phyloP scores from a whole-genome alignment of 2,113 vertebrate species.

The Ctenomys sociabilis region DNA sequence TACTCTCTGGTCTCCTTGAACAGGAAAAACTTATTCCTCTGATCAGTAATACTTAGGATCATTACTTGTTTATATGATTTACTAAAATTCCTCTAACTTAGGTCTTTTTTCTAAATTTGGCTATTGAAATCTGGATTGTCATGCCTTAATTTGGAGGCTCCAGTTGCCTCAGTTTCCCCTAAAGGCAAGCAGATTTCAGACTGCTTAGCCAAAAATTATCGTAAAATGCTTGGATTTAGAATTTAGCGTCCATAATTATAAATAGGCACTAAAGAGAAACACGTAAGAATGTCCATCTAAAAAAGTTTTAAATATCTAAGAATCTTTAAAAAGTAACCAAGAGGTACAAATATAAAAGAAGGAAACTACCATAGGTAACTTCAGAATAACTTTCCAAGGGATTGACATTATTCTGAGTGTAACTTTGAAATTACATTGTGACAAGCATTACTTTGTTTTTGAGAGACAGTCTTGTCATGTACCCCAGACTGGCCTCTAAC shows the following conservation, averaged over 20 bases:
- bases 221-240: not conserved
- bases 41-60: not conserved
- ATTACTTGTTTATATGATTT: not conserved
- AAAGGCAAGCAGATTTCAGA: not conserved
- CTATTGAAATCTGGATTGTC: not conserved
- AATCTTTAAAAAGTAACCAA: not conserved
- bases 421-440: not conserved
- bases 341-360: not conserved
- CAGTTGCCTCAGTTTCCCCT: not conserved
- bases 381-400: not conserved
- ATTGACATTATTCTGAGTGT: not conserved
- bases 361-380: not conserved
- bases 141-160: not conserved
- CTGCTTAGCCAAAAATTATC: not conserved
- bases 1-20: not conserved
- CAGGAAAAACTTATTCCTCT: not conserved
- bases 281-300: not conserved
- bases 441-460: not conserved
- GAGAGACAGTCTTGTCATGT: not conserved
- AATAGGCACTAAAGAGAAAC: not conserved
- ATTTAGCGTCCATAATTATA: constrained; percentile 34
- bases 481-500: not conserved
- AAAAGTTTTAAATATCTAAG: no score
- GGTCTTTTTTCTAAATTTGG: not conserved
- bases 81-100: not conserved